These are phyloP conservation scores for Caiman crocodilus DNA, from an alignment of 2,797 vertebrate species.

Conservation along the genomic window DNA sequence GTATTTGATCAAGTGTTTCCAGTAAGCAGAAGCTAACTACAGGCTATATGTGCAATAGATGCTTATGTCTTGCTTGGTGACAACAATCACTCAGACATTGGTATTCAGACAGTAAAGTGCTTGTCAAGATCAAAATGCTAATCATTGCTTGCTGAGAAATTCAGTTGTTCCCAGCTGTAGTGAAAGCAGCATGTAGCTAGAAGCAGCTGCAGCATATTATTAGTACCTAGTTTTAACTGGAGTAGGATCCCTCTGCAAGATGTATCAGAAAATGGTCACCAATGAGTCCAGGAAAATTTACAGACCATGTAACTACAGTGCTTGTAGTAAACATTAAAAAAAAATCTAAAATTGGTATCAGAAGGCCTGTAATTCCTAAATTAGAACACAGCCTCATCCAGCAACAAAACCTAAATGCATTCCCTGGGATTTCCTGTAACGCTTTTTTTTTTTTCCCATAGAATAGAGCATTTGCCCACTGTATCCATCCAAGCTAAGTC, in stretches of 20 bases:
- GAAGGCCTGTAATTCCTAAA: background rate
- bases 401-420: background rate
- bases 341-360: background rate
- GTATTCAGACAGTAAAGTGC: conserved; percentile 76
- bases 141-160: conserved; percentile 77
- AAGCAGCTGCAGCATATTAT: conserved; percentile 56
- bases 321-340: background rate
- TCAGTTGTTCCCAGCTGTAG: conserved; percentile 70
- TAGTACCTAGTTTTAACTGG: conserved; percentile 31
- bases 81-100: conserved; percentile 74
- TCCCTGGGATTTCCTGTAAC: background rate
- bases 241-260: conserved; percentile 19
- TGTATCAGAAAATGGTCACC: conserved; percentile 1
- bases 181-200: conserved; percentile 38
- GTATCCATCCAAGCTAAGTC: background rate
- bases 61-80: conserved; percentile 61
- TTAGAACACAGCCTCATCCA: background rate
- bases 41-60: conserved; percentile 48
- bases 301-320: background rate
- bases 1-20: conserved; percentile 59
- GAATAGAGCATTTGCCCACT: background rate
- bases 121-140: conserved; percentile 82
- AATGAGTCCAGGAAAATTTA: background rate
- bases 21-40: conserved; percentile 51
- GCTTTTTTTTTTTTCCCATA: background rate